These are phyloP conservation scores for Drosophila takahashii DNA, from an alignment of 1,140 invertebrate genomes.

Conservation along the genomic window DNA sequence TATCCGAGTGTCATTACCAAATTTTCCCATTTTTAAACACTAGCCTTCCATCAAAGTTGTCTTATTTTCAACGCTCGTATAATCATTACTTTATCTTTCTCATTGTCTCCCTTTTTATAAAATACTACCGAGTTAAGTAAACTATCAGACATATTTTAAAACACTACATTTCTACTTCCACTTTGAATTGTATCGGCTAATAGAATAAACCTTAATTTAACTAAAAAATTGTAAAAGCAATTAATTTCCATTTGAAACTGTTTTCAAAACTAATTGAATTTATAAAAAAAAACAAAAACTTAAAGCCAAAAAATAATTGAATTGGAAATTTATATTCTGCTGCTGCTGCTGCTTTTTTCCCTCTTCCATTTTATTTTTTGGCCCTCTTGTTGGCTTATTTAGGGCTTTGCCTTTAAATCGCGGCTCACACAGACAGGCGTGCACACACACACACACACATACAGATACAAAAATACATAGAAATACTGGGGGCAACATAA, in stretches of 20 bases:
- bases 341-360: constrained; percentile 19
- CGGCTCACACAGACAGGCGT: constrained; percentile 43
- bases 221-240: no score
- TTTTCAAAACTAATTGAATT: constrained; percentile 61
- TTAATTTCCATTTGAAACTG: not conserved
- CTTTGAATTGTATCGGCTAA: no score
- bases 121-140: not conserved
- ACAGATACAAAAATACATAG: constrained; percentile 23
- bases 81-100: no score
- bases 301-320: constrained; percentile 31
- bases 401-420: constrained; percentile 74
- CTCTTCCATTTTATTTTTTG: constrained; percentile 22
- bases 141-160: not conserved
- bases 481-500: constrained; percentile 40
- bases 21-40: not conserved
- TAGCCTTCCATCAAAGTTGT: not conserved
- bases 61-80: not conserved
- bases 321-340: constrained; percentile 58
- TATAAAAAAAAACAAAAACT: constrained; percentile 60
- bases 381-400: constrained; percentile 73
- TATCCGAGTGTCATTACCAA: not conserved
- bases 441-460: constrained; percentile 31
- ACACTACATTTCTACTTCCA: no score
- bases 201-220: no score
- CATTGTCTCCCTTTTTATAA: not conserved